Percentiles rank a stretch among this genome's conserved stretches.
These are phyloP conservation scores for Aricia artaxerxes DNA, from an alignment of 2,888 invertebrate genomes.

Conservation along the genomic window DNA sequence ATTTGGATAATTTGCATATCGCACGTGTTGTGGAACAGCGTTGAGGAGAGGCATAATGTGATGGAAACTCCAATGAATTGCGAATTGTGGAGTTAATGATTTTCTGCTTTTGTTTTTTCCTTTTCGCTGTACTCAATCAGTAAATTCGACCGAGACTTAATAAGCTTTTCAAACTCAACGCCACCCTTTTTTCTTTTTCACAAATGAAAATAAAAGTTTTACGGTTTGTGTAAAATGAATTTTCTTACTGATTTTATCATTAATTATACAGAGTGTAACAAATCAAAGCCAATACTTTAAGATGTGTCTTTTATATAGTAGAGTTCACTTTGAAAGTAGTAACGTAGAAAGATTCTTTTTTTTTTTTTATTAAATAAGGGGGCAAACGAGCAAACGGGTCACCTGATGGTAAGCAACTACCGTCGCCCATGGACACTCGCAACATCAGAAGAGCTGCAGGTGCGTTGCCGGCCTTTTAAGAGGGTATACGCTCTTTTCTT, in stretches of 20 bases:
- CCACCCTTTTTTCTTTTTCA: constrained; percentile 5
- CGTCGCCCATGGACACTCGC: too few species aligned
- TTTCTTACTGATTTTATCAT: not conserved
- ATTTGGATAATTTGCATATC: constrained; percentile 8
- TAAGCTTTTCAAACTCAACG: constrained; percentile 7
- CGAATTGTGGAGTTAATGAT: constrained; percentile 16
- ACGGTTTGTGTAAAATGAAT: not conserved
- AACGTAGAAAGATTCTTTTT: too few species aligned
- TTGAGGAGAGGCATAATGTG: constrained; percentile 3
- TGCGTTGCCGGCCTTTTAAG: too few species aligned
- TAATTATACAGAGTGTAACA: too few species aligned
- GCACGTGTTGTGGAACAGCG: constrained; percentile 2
- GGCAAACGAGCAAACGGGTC: too few species aligned
- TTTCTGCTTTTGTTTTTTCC: constrained; percentile 16
- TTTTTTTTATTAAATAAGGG: too few species aligned
- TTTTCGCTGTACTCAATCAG: constrained; percentile 1
- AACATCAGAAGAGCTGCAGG: too few species aligned
- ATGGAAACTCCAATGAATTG: constrained; percentile 16
- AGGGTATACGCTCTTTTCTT: too few species aligned
- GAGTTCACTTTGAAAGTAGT: too few species aligned
- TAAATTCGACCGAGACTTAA: constrained; percentile 12
- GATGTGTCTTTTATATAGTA: too few species aligned
- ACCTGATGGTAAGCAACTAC: too few species aligned
- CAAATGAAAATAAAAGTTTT: constrained; percentile 12
- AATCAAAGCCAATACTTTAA: too few species aligned